Conservation (phyloP, 2,113 vertebrate genomes). For the Bufo gargarizans region DNA sequence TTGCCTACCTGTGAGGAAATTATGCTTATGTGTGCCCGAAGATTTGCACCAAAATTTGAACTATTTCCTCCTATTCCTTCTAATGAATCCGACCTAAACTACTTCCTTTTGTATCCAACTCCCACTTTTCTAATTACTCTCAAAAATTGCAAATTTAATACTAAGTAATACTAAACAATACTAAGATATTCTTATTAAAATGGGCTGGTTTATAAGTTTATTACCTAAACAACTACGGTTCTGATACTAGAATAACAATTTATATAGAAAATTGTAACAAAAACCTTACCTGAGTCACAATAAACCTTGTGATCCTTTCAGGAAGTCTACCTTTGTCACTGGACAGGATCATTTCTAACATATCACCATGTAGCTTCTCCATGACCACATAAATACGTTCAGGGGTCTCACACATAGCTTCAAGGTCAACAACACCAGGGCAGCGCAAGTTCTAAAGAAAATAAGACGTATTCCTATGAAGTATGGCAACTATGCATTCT, state of each 20-base stretch:
- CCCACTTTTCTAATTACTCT: too few relatives aligned
- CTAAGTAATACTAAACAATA: too few relatives aligned
- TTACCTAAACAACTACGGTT: neutral
- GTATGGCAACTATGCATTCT: neutral
- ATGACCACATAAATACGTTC: conserved; percentile 98
- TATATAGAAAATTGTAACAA: neutral
- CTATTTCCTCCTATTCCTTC: too few relatives aligned
- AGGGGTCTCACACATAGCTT: conserved; percentile 98
- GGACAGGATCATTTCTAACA: conserved; percentile 99
- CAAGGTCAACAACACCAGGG: conserved; percentile 96
- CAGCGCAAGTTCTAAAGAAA: conserved; percentile 90
- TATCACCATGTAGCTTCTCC: conserved; percentile 98
- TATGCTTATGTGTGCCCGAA: too few relatives aligned
- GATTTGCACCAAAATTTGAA: too few relatives aligned
- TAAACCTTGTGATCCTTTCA: conserved; percentile 95
- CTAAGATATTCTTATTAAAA: too few relatives aligned
- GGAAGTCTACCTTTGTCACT: conserved; percentile 97
- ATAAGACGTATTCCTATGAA: neutral
- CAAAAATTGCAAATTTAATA: too few relatives aligned
- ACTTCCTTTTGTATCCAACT: too few relatives aligned
- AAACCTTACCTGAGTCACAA: conserved; percentile 90
- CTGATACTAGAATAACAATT: neutral
- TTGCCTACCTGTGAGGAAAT: too few relatives aligned
- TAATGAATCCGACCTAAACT: too few relatives aligned
- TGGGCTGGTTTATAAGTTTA: neutral